Percentiles rank a stretch among this genome's conserved stretches.
phyloP scores from a whole-genome alignment of 2,888 invertebrate species.

The Abrostola tripartita region DNA sequence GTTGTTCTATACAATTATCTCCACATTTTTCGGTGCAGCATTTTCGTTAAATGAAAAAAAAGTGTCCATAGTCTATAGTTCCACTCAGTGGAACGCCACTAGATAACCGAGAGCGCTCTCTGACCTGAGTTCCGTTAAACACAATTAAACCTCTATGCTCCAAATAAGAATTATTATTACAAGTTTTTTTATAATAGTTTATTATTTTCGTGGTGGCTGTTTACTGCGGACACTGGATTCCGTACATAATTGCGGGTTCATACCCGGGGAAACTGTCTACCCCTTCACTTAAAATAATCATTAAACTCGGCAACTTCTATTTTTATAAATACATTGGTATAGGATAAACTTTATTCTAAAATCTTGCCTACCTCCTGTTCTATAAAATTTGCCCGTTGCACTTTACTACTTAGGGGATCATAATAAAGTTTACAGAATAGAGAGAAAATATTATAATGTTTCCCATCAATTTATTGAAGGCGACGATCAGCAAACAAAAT shows the following conservation, averaged over 20 bases:
- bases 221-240: too few species aligned
- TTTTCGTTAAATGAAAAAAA: slow-evolving; percentile 73
- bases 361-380: too few species aligned
- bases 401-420: not conserved
- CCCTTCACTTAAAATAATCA: too few species aligned
- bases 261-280: too few species aligned
- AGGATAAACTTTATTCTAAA: too few species aligned
- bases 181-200: not conserved
- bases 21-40: slow-evolving; percentile 43
- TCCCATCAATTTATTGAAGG: slow-evolving; percentile 45
- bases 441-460: slow-evolving; percentile 38
- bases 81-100: slow-evolving; percentile 69
- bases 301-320: too few species aligned
- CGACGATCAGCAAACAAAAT: slow-evolving; percentile 49
- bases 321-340: too few species aligned
- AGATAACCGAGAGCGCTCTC: slow-evolving; percentile 69
- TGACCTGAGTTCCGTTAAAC: slow-evolving; percentile 75
- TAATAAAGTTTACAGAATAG: not conserved
- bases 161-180: not conserved
- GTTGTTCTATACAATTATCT: slow-evolving; percentile 27
- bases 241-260: too few species aligned
- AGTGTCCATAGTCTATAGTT: slow-evolving; percentile 67
- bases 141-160: slow-evolving; percentile 72
- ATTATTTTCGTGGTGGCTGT: not conserved
- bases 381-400: too few species aligned